Base-by-base conservation (phyloP, 2,888 invertebrate species). In the Ochlodes sylvanus region DNA sequence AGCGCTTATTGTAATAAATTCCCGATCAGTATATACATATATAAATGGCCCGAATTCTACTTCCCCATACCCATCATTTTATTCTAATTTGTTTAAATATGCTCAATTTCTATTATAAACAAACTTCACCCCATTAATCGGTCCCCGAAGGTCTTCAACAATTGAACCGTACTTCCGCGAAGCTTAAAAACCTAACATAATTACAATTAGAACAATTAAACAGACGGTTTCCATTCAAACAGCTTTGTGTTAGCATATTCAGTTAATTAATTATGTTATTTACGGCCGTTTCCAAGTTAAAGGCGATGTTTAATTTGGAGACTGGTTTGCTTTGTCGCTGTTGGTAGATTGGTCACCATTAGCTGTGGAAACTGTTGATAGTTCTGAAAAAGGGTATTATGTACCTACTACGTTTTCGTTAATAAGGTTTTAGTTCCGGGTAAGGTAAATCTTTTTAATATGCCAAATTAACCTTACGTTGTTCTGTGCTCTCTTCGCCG, bases 201-300 rank as follows among this genome's bases (percentile, higher is more conserved):
- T 63, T 57, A 38, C 21, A 27, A 65, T 65, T 21, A 57, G 19
- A 64, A 38, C 21, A 27, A 65, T 65, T 21, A 57, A 38, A 64
- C 17, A 50, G 27, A 50, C 55, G 10, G 42, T 17, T 52, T 21
- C 12, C 27, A 54, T 27, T 44, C 9, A 27, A 63, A 38, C 38
- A 27, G 54, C 38, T 63, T 21, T 12, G 38, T 63, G 21, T 63
- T 63, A 17, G 15, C 21, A n/a, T 17, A 50, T 34, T 19, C 14
- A 17, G 50, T 14, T 17, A 7, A 58, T 58, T 44, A 27, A 44
- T 58, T 41, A 19, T 52, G n/a, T 47, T 47, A 19, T 50, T 50
- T 10, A 12, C 50, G 19, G 19, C 3, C 9, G 44, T 47, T 19
- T 50, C 19, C 4, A 19, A 9, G 10, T 38, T 38, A 38, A 38